phyloP scores from a whole-genome alignment of 2,888 invertebrate genomes.

The Cecidostiba fungosa region DNA sequence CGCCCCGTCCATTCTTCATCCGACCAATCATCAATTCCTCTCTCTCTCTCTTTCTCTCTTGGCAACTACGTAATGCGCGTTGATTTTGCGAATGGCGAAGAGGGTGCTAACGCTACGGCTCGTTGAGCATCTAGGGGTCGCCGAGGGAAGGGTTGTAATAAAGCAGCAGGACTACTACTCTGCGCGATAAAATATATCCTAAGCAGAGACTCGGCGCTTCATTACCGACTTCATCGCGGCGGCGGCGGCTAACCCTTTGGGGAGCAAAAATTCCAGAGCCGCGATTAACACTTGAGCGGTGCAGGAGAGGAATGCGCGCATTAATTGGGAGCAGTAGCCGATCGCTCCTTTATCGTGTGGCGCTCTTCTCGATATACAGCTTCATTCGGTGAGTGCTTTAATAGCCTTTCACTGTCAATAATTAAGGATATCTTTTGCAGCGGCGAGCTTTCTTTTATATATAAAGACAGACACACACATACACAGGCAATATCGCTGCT shows the following conservation, averaged over 20 bases:
- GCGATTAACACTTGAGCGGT: slow-evolving; percentile 59
- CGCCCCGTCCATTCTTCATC: slow-evolving; percentile 45
- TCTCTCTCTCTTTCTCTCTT: slow-evolving; percentile 7
- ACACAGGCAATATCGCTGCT: too few relatives aligned
- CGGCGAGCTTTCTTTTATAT: not conserved
- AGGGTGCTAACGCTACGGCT: slow-evolving; percentile 70
- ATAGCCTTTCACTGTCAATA: slow-evolving; percentile 62
- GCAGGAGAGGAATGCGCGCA: slow-evolving; percentile 53
- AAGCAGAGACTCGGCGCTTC: slow-evolving; percentile 75
- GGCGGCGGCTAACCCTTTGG: slow-evolving; percentile 19
- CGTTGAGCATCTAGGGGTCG: slow-evolving; percentile 76
- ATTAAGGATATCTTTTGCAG: slow-evolving; percentile 55
- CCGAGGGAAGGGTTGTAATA: slow-evolving; percentile 77
- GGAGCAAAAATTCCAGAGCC: slow-evolving; percentile 45
- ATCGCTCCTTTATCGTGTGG: slow-evolving; percentile 24
- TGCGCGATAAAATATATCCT: slow-evolving; percentile 78
- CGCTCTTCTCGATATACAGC: slow-evolving; percentile 33
- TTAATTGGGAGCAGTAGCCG: slow-evolving; percentile 51
- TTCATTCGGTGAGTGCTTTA: slow-evolving; percentile 61
- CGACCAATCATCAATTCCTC: slow-evolving; percentile 56
- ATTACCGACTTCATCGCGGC: slow-evolving; percentile 70
- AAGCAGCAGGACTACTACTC: slow-evolving; percentile 75
- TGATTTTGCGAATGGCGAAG: slow-evolving; percentile 51
- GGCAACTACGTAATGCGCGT: slow-evolving; percentile 42
- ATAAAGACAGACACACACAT: not conserved